phyloP scores from a whole-genome alignment of 2,797 vertebrate genomes.

The Acridotheres tristis region DNA sequence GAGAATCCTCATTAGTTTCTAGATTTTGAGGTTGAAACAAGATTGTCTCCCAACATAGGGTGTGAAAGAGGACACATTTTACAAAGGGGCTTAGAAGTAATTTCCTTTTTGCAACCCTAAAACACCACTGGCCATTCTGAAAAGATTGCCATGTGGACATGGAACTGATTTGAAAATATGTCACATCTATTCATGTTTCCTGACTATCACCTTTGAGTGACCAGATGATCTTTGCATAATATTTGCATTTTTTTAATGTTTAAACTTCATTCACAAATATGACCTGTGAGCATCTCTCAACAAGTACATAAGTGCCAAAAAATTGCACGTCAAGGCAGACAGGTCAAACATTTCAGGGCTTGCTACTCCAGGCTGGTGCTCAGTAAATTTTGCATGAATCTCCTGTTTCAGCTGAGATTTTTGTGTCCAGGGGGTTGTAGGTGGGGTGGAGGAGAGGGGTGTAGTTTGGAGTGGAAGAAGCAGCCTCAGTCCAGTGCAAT shows the following conservation, averaged over 20 bases:
- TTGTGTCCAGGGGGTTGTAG: neutral
- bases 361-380: neutral
- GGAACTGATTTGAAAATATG: neutral
- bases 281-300: neutral
- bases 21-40: neutral
- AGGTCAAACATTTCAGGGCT: neutral
- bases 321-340: neutral
- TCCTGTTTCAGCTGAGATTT: neutral
- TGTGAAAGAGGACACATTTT: neutral
- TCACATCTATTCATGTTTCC: neutral
- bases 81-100: neutral
- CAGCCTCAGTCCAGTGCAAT: neutral
- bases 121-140: neutral
- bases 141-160: neutral
- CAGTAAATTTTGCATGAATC: neutral
- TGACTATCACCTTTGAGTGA: neutral
- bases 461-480: neutral
- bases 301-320: neutral
- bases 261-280: neutral
- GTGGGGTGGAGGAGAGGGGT: neutral
- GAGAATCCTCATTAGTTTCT: neutral
- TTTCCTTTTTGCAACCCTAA: neutral
- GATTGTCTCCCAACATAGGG: rapidly evolving
- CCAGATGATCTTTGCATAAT: neutral
- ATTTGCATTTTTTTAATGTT: neutral